Evolutionary conservation across 2,797 vertebrate species (phyloP), one percentile per base, ranked within the genome.

Genomic region (Loris lydekkerianus): DNA sequence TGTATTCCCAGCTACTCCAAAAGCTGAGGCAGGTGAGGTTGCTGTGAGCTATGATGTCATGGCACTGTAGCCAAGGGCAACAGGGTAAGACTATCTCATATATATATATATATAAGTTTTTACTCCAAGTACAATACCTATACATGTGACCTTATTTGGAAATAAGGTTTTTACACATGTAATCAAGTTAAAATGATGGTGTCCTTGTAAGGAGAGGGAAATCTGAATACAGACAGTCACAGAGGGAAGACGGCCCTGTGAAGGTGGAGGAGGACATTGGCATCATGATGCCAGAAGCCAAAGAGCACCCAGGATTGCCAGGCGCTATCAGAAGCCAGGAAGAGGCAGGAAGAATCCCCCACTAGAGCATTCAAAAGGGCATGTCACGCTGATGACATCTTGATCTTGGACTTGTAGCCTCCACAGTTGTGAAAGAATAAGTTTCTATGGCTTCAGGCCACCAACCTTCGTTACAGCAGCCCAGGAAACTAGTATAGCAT

Each of bases 81-180:
- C 49, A 49, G 49, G 11, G 49, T 49, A 10, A 49, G 49, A 49
- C 49, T 49, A 49, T 49, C 49, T 49, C 49, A 40, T 40, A 40
- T 40, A 40, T 40, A 40, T 40, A 40, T 10, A 14, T 13, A 49
- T 10, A 46, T 46, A 49, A 94, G 18, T 58, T 60, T 20, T 95
- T 20, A 84, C 7, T 2, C 3, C 15, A 23, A 65, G 20, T 14
- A 60, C 21, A 65, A 15, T 73, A 67, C 11, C 29, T 90, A 9
- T 67, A 43, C 90, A 69, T 65, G 18, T 78, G 72, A 76, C 31
- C 7, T 85, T 85, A 77, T 69, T 73, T 69, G 49, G 86, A 91
- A 93, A 94, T 34, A 86, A 10, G 2, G 18, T 83, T 31, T 92
- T 92, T 78, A 73, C 63, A 90, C 23, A 67, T 65, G 20, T 83